These are phyloP conservation scores for Allacma fusca DNA, from an alignment of 2,888 invertebrate species.

Conservation along the genomic window DNA sequence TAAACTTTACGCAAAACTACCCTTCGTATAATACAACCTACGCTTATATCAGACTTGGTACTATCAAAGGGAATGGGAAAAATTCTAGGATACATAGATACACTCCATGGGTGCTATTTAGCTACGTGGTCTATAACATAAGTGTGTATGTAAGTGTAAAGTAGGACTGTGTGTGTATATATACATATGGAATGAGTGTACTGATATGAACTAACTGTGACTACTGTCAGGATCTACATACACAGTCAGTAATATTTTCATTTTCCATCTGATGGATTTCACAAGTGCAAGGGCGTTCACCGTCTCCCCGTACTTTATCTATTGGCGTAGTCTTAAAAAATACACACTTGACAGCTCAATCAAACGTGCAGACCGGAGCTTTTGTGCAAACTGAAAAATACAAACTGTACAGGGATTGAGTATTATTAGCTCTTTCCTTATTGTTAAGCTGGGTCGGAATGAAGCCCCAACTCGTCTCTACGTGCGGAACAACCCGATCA, in stretches of 20 bases:
- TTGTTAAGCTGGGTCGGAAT: background rate
- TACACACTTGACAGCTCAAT: constrained; percentile 46
- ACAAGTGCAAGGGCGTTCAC: constrained; percentile 38
- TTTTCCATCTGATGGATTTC: constrained; percentile 42
- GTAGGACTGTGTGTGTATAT: too few relatives aligned
- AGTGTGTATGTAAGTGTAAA: too few relatives aligned
- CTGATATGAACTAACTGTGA: too few relatives aligned
- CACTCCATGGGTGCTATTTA: too few relatives aligned
- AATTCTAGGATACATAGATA: too few relatives aligned
- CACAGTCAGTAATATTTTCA: constrained; percentile 16
- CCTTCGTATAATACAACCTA: background rate
- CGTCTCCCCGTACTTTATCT: background rate
- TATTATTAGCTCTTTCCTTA: constrained; percentile 23
- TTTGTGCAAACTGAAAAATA: constrained; percentile 40
- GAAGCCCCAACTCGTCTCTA: constrained; percentile 8
- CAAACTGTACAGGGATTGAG: constrained; percentile 7
- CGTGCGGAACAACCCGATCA: background rate
- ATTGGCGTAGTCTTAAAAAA: constrained; percentile 38
- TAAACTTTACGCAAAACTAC: background rate
- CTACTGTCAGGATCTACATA: too few relatives aligned
- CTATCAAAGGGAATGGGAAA: too few relatives aligned
- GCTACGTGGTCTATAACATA: too few relatives aligned
- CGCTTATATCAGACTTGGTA: too few relatives aligned
- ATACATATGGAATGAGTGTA: too few relatives aligned
- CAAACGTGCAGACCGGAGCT: constrained; percentile 25